These are phyloP conservation scores for Lithophane ornitopus DNA, from an alignment of 2,888 invertebrate genomes.

Conservation along the genomic window DNA sequence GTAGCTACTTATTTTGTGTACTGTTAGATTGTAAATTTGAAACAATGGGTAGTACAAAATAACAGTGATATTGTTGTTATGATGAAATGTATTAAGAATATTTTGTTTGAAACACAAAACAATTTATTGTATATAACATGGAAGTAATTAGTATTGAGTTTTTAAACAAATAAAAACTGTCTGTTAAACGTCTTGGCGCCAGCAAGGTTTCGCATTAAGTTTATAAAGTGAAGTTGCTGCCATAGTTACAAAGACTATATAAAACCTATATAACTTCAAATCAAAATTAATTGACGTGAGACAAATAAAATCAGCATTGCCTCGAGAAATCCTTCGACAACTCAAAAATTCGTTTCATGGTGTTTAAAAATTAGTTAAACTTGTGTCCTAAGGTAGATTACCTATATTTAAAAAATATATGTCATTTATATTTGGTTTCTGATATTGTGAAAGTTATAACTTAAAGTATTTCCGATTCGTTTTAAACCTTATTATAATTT, in stretches of 20 bases:
- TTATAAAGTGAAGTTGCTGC: constrained; percentile 13
- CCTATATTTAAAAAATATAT: background rate
- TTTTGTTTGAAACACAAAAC: constrained; percentile 12
- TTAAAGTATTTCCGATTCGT: background rate
- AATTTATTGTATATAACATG: background rate
- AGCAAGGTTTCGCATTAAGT: background rate
- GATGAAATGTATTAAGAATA: constrained; percentile 2
- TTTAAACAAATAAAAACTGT: background rate
- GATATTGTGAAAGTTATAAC: background rate
- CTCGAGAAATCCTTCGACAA: background rate
- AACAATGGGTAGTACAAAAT: constrained; percentile 57
- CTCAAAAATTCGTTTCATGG: background rate
- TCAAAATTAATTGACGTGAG: background rate
- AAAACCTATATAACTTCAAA: background rate
- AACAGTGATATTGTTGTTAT: constrained; percentile 36
- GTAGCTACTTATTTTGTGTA: constrained; percentile 52
- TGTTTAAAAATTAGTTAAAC: background rate
- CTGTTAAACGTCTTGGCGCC: background rate
- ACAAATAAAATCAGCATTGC: background rate
- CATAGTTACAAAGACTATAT: background rate
- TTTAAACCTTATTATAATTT: background rate
- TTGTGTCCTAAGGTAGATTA: background rate
- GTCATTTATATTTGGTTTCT: background rate
- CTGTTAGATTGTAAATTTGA: constrained; percentile 43
- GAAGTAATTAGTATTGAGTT: background rate